Percentiles rank a stretch among this genome's conserved stretches.
These are phyloP conservation scores for Liodrosophila aerea DNA, from an alignment of 2,888 invertebrate species.

Conservation along the genomic window DNA sequence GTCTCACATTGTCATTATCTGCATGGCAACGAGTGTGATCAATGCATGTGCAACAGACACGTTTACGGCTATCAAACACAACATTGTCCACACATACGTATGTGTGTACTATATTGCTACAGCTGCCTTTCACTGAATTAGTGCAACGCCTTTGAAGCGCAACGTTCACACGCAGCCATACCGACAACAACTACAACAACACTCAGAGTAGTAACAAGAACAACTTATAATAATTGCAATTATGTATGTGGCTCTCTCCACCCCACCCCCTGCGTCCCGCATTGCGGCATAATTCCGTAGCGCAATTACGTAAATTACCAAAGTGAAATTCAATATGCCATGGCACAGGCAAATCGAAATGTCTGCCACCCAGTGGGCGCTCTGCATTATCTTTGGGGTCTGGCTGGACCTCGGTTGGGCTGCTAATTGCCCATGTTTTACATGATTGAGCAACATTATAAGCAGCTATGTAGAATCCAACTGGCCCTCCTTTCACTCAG, in stretches of 20 bases:
- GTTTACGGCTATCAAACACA: not conserved
- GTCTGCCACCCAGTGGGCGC: slow-evolving; percentile 28
- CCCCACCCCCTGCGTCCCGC: not conserved
- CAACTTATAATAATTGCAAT: slow-evolving; percentile 57
- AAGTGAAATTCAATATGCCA: slow-evolving; percentile 70
- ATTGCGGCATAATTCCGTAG: slow-evolving; percentile 44
- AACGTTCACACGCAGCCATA: slow-evolving; percentile 25
- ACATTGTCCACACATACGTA: not conserved
- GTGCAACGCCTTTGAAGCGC: slow-evolving; percentile 22
- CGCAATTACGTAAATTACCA: slow-evolving; percentile 69
- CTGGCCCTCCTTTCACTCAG: not conserved
- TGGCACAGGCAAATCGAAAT: slow-evolving; percentile 44
- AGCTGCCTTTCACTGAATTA: slow-evolving; percentile 21
- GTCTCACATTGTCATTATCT: slow-evolving; percentile 25
- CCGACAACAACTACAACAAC: not conserved
- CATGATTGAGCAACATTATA: slow-evolving; percentile 62
- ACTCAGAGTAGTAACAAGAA: slow-evolving; percentile 13
- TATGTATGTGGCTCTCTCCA: slow-evolving; percentile 36
- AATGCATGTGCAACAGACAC: slow-evolving; percentile 5
- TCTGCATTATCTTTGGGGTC: slow-evolving; percentile 48
- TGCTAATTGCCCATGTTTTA: slow-evolving; percentile 69
- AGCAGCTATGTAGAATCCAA: slow-evolving; percentile 16
- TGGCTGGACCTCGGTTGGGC: slow-evolving; percentile 16
- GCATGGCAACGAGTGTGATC: slow-evolving; percentile 43
- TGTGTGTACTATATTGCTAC: slow-evolving; percentile 3